These are phyloP conservation scores for Penaeus chinensis DNA, from an alignment of 1,140 invertebrate genomes.

Conservation along the genomic window DNA sequence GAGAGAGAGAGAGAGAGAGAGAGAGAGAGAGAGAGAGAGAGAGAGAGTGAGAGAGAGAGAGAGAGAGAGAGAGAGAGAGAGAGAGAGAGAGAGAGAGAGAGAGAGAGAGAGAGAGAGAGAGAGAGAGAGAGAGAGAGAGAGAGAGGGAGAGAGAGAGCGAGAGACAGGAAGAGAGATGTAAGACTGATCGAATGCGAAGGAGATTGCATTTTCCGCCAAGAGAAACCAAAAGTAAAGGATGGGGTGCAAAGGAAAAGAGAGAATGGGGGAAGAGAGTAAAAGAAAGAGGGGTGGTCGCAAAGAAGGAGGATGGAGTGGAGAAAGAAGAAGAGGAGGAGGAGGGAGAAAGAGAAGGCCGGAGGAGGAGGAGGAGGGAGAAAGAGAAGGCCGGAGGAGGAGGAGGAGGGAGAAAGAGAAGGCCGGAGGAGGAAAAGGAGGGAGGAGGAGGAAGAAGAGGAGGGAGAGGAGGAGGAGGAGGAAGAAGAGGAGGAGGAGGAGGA, in stretches of 20 bases:
- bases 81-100: conserved; percentile 28
- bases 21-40: not conserved
- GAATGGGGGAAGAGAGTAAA: not conserved
- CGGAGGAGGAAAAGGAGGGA: too few relatives aligned
- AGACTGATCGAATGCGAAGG: too few relatives aligned
- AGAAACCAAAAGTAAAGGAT: too few relatives aligned
- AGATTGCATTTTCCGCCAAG: too few relatives aligned
- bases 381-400: not conserved
- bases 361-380: too few relatives aligned
- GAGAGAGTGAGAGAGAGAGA: too few relatives aligned
- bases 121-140: not conserved
- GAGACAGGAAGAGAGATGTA: too few relatives aligned
- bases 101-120: conserved; percentile 8
- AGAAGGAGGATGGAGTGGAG: not conserved
- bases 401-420: too few relatives aligned
- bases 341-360: not conserved
- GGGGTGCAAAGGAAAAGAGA: not conserved
- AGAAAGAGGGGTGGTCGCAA: not conserved
- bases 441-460: not conserved
- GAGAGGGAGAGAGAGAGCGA: too few relatives aligned
- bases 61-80: conserved; percentile 7
- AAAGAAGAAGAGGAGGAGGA: not conserved
- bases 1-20: conserved; percentile 8
- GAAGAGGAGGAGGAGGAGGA: not conserved
- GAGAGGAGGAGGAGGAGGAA: not conserved